Evolutionary conservation across 1,140 invertebrate species (phyloP).

Genomic region (Sycophaga agraensis): DNA sequence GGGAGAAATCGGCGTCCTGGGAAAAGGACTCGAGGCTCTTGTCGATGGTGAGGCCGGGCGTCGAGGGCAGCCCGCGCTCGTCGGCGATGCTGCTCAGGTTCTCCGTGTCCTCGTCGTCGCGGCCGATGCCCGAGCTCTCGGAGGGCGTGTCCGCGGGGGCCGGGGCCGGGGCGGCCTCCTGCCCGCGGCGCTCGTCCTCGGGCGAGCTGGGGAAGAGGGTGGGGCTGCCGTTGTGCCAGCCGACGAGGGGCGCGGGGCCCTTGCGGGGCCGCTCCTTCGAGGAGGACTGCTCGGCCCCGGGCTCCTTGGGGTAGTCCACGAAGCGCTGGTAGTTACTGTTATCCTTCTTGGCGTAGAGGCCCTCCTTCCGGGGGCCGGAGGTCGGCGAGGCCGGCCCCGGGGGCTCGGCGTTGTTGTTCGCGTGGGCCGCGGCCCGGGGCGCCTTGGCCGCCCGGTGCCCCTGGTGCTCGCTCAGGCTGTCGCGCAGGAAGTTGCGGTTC

Average conservation of each 20-base stretch:
- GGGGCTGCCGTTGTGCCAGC: constrained; percentile 46
- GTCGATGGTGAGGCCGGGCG: constrained; percentile 36
- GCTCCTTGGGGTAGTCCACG: constrained; percentile 18
- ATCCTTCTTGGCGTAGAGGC: constrained; percentile 32
- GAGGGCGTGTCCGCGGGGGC: constrained; percentile 23
- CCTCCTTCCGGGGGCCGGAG: constrained; percentile 30
- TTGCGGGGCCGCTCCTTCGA: background rate
- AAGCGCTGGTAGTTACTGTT: constrained; percentile 29
- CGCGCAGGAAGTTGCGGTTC: constrained; percentile 32
- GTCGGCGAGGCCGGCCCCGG: background rate
- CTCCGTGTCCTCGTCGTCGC: constrained; percentile 38
- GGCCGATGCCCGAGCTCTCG: constrained; percentile 40
- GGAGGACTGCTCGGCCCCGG: background rate
- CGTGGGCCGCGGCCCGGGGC: background rate
- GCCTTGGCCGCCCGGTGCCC: background rate
- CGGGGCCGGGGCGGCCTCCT: background rate
- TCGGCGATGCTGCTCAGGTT: constrained; percentile 43
- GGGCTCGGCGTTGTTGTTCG: constrained; percentile 2
- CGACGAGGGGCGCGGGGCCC: constrained; percentile 46
- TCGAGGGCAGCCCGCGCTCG: constrained; percentile 35
- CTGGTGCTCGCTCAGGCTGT: constrained; percentile 20
- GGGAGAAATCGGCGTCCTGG: constrained; percentile 58
- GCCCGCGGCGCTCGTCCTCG: constrained; percentile 6
- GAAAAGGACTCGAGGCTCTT: constrained; percentile 40
- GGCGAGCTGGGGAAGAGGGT: constrained; percentile 39